Evolutionary conservation across 2,797 vertebrate species (phyloP).

Genomic region (Brachyrhaphis roseni): DNA sequence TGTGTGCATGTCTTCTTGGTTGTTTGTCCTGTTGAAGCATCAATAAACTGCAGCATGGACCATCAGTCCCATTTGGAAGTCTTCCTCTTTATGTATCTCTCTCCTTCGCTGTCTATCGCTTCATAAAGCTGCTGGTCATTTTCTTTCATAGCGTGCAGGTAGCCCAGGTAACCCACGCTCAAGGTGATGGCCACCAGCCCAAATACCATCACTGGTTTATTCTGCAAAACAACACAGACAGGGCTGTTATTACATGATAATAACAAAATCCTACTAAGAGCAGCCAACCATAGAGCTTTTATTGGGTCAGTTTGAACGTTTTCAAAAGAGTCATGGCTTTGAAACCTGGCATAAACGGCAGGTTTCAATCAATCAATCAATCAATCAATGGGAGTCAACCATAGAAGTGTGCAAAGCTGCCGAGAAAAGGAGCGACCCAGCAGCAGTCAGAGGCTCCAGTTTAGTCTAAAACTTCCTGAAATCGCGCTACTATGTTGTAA

Average conservation of each 20-base stretch:
- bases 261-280: neutral
- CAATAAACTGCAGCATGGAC: neutral
- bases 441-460: neutral
- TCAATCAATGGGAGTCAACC: neutral
- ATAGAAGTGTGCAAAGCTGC: neutral
- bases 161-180: slow-evolving; percentile 93
- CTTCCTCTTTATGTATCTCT: slow-evolving; percentile 86
- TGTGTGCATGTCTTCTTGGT: neutral
- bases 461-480: neutral
- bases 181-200: slow-evolving; percentile 87
- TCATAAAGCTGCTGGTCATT: slow-evolving; percentile 91
- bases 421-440: too few relatives aligned
- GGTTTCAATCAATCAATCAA: neutral
- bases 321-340: neutral
- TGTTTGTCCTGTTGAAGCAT: neutral
- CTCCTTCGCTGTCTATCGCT: slow-evolving; percentile 88
- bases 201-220: slow-evolving; percentile 93
- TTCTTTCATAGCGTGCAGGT: slow-evolving; percentile 88
- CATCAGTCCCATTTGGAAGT: slow-evolving; percentile 92
- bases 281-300: neutral
- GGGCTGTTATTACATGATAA: neutral
- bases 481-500: neutral
- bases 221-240: slow-evolving; percentile 77
- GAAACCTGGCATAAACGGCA: neutral
- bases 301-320: neutral